Base-by-base conservation (phyloP, 2,113 vertebrate species). In the Oriolus oriolus region DNA sequence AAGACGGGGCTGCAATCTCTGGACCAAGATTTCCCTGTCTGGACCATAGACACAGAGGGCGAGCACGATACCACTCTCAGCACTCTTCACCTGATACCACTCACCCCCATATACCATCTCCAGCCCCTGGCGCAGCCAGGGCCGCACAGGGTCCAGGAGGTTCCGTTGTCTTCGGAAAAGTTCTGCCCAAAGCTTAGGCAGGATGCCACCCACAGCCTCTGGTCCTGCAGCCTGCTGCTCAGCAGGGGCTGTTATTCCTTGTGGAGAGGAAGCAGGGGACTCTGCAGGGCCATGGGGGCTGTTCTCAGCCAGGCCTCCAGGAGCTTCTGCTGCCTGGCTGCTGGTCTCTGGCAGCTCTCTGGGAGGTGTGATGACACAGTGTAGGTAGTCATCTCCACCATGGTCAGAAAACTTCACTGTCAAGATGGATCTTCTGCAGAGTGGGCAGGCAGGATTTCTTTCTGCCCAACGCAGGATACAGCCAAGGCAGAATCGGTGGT, bases 41-140 rank as follows among this genome's bases (percentile, higher is more conserved):
- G 70, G 74, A 16, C 79, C 56, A 6, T 35, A 60, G 28, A 37
- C 13, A 64, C 79, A 88, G 37, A 84, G 63, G 2, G 49, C 11
- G 0, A 84, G 44, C 14, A 91, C 0, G 1, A 91, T 73, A 24
- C 65, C 14, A 0, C 59, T 73, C 14, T 79, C 74, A n/a, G 65
- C 59, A 52, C 44, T 65, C 44, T 73, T 57, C 30, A 39, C 50
- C 37, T 65, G 24, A 28, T 77, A 79, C 88, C 81, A 85, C 20
- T 41, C 8, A 0, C 14, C 50, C 8, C 28, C 59, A 45, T n/a
- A 79, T 18, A 91, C 53, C 37, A 78, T n/a, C 24, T 65, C 59
- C 50, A 85, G 59, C 14, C 16, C 37, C 44, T 59, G 52, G n/a
- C 3, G 30, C 14, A 91, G 64, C 89, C 89, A 85, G 4, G 24